Conservation (phyloP, 2,113 vertebrate genomes). For the Mugil cephalus region DNA sequence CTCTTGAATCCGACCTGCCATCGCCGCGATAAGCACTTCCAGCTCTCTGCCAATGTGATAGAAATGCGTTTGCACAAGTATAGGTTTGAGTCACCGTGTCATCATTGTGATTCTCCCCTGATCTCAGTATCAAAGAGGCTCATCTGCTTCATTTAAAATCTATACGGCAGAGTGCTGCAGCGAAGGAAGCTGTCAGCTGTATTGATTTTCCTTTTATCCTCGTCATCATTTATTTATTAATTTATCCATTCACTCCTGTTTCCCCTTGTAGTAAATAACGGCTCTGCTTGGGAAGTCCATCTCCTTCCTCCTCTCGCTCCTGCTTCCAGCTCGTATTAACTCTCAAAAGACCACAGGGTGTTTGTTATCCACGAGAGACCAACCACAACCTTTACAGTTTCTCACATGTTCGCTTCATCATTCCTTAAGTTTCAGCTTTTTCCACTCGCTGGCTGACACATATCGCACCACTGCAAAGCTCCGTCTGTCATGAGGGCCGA, state of each 20-base stretch:
- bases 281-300: constrained; percentile 21
- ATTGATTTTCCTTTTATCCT: constrained; percentile 74
- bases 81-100: constrained; percentile 31
- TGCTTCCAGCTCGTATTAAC: constrained; percentile 12
- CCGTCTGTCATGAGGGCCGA: no score
- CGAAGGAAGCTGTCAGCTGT: constrained; percentile 51
- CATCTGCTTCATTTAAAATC: constrained; percentile 69
- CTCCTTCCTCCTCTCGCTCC: constrained; percentile 30
- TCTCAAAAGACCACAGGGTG: background rate
- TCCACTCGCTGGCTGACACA: background rate
- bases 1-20: constrained; percentile 51
- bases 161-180: constrained; percentile 39
- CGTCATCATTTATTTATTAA: constrained; percentile 72
- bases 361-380: constrained; percentile 9
- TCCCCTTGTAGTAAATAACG: constrained; percentile 28
- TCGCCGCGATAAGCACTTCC: constrained; percentile 36
- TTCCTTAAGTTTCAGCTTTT: background rate
- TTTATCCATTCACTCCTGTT: constrained; percentile 52
- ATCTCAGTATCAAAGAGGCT: constrained; percentile 41
- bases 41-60: constrained; percentile 39
- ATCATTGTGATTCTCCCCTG: constrained; percentile 37
- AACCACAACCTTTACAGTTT: no score
- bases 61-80: constrained; percentile 40
- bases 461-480: background rate
- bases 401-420: no score